Base-by-base conservation (phyloP, 2,113 vertebrate species). In the Peromyscus leucopus region DNA sequence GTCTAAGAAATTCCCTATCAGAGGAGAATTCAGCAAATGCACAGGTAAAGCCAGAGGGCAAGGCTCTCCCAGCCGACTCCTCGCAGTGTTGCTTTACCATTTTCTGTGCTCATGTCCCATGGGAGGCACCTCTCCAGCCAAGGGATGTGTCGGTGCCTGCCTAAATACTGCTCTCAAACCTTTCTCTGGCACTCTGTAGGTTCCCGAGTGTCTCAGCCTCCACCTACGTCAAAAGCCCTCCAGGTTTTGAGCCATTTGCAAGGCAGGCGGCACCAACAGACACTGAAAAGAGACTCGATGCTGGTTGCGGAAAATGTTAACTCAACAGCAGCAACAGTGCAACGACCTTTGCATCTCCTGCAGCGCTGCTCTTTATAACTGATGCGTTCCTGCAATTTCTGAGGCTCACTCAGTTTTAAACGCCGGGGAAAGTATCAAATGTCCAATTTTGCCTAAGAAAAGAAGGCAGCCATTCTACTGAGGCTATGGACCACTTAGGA, bases 141-240 rank as follows among this genome's bases (percentile, higher is more conserved):
- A 59, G 98, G 98, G 98, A 99, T 98, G 94, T 98, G 99, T 98
- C 98, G 55, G 98, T 93, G 98, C 98, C 98, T 99, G 98, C 97
- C 98, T 98, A 21, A 26, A 97, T 93, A 83, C 94, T 57, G 96
- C 90, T 98, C 98, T 96, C 98, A 97, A 96, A 94, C 98, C 98
- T 91, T n/a, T 0, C 96, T 97, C 96, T 97, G 78, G 98, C 98
- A 98, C 96, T 94, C 90, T 85, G 96, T 0, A 76, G 86, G 91
- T 97, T 98, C 95, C 96, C 1, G 90, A 98, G 98, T 97, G 97
- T 97, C 98, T 98, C 96, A 98, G 98, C 97, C 98, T 98, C 98
- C 98, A 98, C 99, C 99, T 98, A 98, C 98, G 95, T 95, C 61
- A 95, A 98, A 93, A 98, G 89, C 98, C 97, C 98, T 97, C 94